Conservation (phyloP, 2,113 vertebrate species). For the Corynorhinus townsendii region DNA sequence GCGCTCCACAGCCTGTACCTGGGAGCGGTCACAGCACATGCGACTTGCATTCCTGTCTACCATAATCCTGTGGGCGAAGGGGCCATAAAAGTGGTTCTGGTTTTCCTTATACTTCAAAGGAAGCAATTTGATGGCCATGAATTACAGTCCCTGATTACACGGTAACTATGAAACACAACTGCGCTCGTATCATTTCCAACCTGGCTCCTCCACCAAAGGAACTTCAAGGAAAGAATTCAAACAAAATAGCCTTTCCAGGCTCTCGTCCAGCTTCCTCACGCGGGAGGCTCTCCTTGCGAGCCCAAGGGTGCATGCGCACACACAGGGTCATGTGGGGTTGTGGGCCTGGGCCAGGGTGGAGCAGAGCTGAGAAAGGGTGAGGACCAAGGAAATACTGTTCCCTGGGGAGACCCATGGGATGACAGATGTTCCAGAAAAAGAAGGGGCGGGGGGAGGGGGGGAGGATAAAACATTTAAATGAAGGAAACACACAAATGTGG, state of each 20-base stretch:
- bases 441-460: accelerated
- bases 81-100: constrained; percentile 64
- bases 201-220: constrained; percentile 59
- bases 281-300: not conserved
- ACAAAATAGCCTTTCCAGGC: constrained; percentile 52
- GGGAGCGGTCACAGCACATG: constrained; percentile 46
- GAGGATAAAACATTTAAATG: not conserved
- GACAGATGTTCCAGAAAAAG: not conserved
- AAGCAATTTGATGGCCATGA: constrained; percentile 69
- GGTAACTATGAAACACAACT: constrained; percentile 66
- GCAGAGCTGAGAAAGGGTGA: accelerated
- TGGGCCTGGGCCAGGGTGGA: not conserved
- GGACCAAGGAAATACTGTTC: not conserved
- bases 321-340: not conserved
- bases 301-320: not conserved
- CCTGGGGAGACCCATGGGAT: not conserved
- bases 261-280: constrained; percentile 33
- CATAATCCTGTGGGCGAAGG: constrained; percentile 66
- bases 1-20: constrained; percentile 36
- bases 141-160: constrained; percentile 61
- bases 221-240: constrained; percentile 70
- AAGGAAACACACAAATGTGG: not conserved
- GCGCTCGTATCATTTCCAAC: constrained; percentile 59
- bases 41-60: constrained; percentile 62
- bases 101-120: constrained; percentile 76